These are phyloP conservation scores for Phrynocephalus versicolor DNA, from an alignment of 2,113 vertebrate genomes.

Conservation along the genomic window DNA sequence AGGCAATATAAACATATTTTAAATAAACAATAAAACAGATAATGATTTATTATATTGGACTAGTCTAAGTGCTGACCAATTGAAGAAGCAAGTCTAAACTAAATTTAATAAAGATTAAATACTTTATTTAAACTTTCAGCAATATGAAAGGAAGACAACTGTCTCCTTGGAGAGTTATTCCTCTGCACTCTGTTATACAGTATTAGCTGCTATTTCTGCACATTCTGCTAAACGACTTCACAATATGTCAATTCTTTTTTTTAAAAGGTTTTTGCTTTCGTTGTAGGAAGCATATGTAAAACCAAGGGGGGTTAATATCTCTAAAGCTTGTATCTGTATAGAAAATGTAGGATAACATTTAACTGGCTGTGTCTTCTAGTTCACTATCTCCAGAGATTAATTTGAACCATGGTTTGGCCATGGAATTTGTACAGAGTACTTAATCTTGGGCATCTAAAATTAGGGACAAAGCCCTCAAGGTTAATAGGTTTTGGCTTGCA, in stretches of 20 bases:
- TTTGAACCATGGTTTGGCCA: conserved; percentile 8
- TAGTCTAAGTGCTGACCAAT: background rate
- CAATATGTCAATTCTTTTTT: background rate
- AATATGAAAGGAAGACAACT: background rate
- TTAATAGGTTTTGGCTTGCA: background rate
- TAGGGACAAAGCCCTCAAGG: background rate
- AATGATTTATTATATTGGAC: background rate
- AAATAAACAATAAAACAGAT: background rate
- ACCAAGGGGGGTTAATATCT: conserved; percentile 1
- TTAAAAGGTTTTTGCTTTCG: background rate
- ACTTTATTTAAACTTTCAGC: background rate
- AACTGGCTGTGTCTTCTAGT: background rate
- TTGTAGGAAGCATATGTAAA: conserved; percentile 11
- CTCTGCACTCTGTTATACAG: background rate
- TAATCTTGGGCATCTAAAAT: conserved; percentile 10
- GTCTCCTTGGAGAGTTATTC: background rate
- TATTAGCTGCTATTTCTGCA: background rate
- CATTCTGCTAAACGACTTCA: background rate
- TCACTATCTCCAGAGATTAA: conserved; percentile 14
- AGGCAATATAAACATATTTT: background rate
- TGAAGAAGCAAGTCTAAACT: background rate
- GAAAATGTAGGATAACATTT: background rate
- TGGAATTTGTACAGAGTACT: background rate
- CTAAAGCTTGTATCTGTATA: background rate
- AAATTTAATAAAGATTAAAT: background rate